Evolutionary conservation across 2,888 invertebrate species (phyloP).

Genomic region (Coremacera marginata): DNA sequence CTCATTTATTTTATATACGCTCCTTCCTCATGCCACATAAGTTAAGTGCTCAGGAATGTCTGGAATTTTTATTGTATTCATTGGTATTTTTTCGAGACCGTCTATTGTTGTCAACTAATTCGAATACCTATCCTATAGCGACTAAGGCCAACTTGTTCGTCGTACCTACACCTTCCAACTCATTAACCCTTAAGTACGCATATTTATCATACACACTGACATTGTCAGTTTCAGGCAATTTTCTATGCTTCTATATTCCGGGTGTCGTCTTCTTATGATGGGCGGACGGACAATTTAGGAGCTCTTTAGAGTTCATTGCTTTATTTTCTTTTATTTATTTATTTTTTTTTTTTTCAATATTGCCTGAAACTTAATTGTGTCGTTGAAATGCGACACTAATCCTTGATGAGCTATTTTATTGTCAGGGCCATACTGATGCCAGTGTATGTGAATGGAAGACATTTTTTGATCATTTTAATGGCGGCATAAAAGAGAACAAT

Average conservation of each 20-base stretch:
- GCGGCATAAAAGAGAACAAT: too few relatives aligned
- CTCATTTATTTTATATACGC: too few relatives aligned
- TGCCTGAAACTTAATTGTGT: slow-evolving; percentile 1
- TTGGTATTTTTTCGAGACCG: too few relatives aligned
- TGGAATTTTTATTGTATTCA: too few relatives aligned
- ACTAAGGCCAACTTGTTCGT: too few relatives aligned
- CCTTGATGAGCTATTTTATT: slow-evolving; percentile 25
- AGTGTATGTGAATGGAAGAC: too few relatives aligned
- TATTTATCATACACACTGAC: neutral
- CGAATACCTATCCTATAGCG: too few relatives aligned
- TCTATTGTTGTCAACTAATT: too few relatives aligned
- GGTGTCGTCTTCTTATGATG: neutral
- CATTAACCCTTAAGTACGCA: neutral
- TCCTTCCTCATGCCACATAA: too few relatives aligned
- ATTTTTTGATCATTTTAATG: too few relatives aligned
- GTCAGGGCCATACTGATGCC: neutral
- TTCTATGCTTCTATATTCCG: neutral
- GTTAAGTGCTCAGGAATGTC: too few relatives aligned
- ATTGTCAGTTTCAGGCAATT: neutral
- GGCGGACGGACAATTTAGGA: neutral
- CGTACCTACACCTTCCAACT: neutral
- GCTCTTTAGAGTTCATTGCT: neutral
- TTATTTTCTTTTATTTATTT: neutral
- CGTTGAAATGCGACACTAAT: slow-evolving; percentile 33
- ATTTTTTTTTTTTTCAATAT: neutral